Conservation (phyloP, 2,888 invertebrate species). For the Drosophila paracracens region DNA sequence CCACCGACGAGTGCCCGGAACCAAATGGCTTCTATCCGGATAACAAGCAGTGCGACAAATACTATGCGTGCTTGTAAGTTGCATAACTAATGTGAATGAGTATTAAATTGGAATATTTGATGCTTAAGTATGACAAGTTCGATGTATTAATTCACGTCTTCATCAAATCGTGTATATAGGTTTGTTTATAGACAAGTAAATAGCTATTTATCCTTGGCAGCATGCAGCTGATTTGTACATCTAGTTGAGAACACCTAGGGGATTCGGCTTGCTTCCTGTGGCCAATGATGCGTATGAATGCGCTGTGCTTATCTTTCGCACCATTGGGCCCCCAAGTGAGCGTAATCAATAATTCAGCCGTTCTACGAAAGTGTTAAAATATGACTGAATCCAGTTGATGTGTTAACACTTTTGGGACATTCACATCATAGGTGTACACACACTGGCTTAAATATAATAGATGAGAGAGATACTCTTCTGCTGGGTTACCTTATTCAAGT, state of each 20-base stretch:
- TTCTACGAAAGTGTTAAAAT: slow-evolving; percentile 48
- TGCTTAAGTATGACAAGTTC: not conserved
- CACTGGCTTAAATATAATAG: not conserved
- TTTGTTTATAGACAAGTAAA: not conserved
- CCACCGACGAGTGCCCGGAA: slow-evolving; percentile 91
- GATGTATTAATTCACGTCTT: not conserved
- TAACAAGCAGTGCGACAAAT: slow-evolving; percentile 94
- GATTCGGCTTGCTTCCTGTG: not conserved
- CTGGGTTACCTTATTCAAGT: not conserved
- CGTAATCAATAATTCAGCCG: slow-evolving; percentile 52
- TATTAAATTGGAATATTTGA: not conserved
- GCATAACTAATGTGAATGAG: not conserved
- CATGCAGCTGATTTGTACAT: not conserved
- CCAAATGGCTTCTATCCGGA: slow-evolving; percentile 94
- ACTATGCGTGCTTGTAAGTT: slow-evolving; percentile 90
- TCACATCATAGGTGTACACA: not conserved
- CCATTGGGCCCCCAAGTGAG: slow-evolving; percentile 40
- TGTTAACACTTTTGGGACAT: slow-evolving; percentile 7
- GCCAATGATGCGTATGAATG: slow-evolving; percentile 46
- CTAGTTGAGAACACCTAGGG: slow-evolving; percentile 19
- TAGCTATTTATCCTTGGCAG: not conserved
- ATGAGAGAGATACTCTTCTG: not conserved
- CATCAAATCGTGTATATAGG: not conserved
- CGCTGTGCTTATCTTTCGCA: slow-evolving; percentile 47
- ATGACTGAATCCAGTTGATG: slow-evolving; percentile 34